Conservation (phyloP, 2,888 invertebrate species). For the Synanthedon andrenaeformis region DNA sequence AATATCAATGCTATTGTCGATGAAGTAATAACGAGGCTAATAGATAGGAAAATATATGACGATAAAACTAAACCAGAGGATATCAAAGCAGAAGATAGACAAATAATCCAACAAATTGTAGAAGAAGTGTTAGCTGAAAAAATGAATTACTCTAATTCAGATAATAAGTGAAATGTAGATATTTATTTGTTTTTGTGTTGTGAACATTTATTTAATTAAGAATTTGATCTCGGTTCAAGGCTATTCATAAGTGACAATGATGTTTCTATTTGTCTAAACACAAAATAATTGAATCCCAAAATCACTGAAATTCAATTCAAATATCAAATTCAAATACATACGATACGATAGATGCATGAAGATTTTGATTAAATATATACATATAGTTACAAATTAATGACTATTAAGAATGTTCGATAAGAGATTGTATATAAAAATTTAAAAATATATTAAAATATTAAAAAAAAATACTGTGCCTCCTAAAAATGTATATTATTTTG, state of each 20-base stretch:
- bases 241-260: slow-evolving; percentile 1
- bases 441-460: no score
- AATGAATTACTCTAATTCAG: slow-evolving; percentile 42
- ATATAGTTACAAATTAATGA: no score
- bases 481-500: no score
- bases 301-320: no score
- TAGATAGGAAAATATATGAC: slow-evolving; percentile 66
- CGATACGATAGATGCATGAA: no score
- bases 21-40: slow-evolving; percentile 54
- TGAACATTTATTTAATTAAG: slow-evolving; percentile 1
- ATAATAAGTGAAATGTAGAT: slow-evolving; percentile 15
- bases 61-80: slow-evolving; percentile 64
- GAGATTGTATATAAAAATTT: no score
- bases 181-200: slow-evolving; percentile 1
- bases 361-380: no score
- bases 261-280: slow-evolving; percentile 1
- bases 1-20: slow-evolving; percentile 59
- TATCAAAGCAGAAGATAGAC: slow-evolving; percentile 52
- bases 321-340: no score
- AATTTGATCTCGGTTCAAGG: slow-evolving; percentile 4
- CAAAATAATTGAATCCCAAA: no score
- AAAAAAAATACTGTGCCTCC: no score
- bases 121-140: slow-evolving; percentile 57
- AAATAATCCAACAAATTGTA: slow-evolving; percentile 57
- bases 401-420: no score